Conservation (phyloP, 2,888 invertebrate species). For the Nebria brevicollis region DNA sequence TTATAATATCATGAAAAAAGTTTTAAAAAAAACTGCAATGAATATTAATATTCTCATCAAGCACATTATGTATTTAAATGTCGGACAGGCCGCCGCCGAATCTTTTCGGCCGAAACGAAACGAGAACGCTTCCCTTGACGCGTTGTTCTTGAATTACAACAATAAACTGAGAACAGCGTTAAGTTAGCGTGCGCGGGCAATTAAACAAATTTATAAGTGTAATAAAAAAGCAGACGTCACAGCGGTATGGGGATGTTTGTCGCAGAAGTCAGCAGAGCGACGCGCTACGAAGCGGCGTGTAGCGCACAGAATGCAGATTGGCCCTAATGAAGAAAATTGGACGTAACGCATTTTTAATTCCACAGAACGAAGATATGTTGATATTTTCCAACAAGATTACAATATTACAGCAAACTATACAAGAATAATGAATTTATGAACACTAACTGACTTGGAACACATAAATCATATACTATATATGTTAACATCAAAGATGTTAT, state of each 20-base stretch:
- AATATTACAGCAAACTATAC: no score
- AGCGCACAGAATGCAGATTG: slow-evolving; percentile 59
- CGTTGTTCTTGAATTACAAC: slow-evolving; percentile 36
- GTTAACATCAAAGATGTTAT: no score
- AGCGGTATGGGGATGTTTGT: slow-evolving; percentile 14
- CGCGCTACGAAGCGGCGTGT: not conserved
- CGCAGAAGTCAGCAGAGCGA: slow-evolving; percentile 43
- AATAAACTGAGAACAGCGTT: slow-evolving; percentile 48
- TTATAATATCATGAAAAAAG: slow-evolving; percentile 24
- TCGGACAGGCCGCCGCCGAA: slow-evolving; percentile 12
- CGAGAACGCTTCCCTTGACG: slow-evolving; percentile 6
- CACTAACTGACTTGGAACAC: no score
- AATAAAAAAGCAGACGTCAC: slow-evolving; percentile 58
- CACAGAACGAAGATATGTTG: slow-evolving; percentile 49
- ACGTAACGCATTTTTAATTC: slow-evolving; percentile 63
- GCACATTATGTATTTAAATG: slow-evolving; percentile 44
- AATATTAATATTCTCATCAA: slow-evolving; percentile 39
- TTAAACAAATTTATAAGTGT: slow-evolving; percentile 63
- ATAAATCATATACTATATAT: no score
- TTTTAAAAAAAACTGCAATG: slow-evolving; percentile 25
- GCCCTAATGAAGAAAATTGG: slow-evolving; percentile 62
- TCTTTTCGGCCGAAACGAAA: slow-evolving; percentile 35
- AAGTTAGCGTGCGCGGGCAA: slow-evolving; percentile 60
- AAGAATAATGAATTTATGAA: no score
- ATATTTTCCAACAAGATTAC: no score